phyloP scores from a whole-genome alignment of 1,140 invertebrate genomes.

The Andrena cerasifolii region DNA sequence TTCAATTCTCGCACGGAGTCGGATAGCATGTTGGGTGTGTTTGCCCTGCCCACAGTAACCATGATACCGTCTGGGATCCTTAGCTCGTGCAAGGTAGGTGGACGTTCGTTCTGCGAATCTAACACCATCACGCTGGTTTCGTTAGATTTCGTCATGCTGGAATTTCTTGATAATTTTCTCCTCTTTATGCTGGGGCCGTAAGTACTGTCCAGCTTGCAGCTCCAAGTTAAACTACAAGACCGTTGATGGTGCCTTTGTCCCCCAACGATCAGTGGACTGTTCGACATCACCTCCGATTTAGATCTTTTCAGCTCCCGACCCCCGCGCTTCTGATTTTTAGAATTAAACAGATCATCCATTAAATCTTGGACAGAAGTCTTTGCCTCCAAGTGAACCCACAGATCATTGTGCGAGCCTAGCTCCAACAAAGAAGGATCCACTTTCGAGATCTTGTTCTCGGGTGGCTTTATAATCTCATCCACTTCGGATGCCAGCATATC shows the following conservation, averaged over 20 bases:
- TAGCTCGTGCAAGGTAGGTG: constrained; percentile 77
- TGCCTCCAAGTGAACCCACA: constrained; percentile 80
- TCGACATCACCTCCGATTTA: constrained; percentile 85
- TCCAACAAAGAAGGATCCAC: constrained; percentile 66
- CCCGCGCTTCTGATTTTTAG: constrained; percentile 75
- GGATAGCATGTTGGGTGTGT: constrained; percentile 71
- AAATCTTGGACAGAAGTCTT: constrained; percentile 83
- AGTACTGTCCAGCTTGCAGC: constrained; percentile 85
- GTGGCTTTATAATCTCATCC: constrained; percentile 72
- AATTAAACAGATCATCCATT: constrained; percentile 85
- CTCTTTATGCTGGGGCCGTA: constrained; percentile 85
- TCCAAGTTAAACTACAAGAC: constrained; percentile 87
- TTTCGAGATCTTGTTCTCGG: constrained; percentile 70
- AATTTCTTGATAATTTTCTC: constrained; percentile 83
- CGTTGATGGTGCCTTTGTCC: constrained; percentile 84
- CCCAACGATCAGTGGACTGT: constrained; percentile 78
- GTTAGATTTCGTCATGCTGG: constrained; percentile 65
- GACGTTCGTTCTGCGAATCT: constrained; percentile 72
- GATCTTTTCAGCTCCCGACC: constrained; percentile 85
- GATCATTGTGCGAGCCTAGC: constrained; percentile 72
- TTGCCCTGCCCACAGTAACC: constrained; percentile 77
- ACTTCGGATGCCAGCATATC: constrained; percentile 75
- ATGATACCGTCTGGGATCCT: constrained; percentile 81
- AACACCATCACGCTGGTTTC: constrained; percentile 73
- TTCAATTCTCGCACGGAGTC: constrained; percentile 72